Evolutionary conservation across 2,888 invertebrate genomes (phyloP), one percentile per base, ranked within the genome.

Genomic region (Synergus japonicus): DNA sequence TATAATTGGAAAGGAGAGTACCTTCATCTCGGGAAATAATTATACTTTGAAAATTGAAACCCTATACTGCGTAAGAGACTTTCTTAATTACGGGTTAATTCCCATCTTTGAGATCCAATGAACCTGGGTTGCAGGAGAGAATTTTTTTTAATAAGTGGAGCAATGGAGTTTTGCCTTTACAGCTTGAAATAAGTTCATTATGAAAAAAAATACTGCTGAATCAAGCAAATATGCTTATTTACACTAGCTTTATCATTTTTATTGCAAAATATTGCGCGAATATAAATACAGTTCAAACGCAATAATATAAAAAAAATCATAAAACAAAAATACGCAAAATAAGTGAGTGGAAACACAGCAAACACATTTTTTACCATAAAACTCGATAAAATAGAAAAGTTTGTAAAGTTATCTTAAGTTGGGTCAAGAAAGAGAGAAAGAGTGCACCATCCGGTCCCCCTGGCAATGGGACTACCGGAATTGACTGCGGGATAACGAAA

Each of bases 1-100:
- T 67, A 67, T 67, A 46, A 67, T 67, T 67, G 67, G 67, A 67
- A 67, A 67, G 44, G 67, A 67, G 22, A 46, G 67, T 44, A 43
- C 44, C 18, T 66, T 7, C 44, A 18, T 67, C 67, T 67, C 13
- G 67, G 18, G 43, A 46, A 46, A 67, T 67, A 67, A 67, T 67
- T 67, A 67, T 22, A 43, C 18, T 67, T 67, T 67, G 22, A 46
- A 67, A 44, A 43, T 54, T 54, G 54, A n/a, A 54, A 54, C 54
- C 44, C 44, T n/a, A 67, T 43, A 7, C 22, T 43, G 12, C 41
- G 12, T 66, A 9, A 44, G 22, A 13, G 43, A 44, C 67, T 67
- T 44, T n/a, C 13, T 67, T 67, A 43, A 67, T 67, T 67, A 67
- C 18, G 44, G 22, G 67, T 44, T 46, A 43, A 67, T 67, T 46